These are phyloP conservation scores for Troides oblongomaculatus DNA, from an alignment of 2,888 invertebrate genomes.

Conservation along the genomic window DNA sequence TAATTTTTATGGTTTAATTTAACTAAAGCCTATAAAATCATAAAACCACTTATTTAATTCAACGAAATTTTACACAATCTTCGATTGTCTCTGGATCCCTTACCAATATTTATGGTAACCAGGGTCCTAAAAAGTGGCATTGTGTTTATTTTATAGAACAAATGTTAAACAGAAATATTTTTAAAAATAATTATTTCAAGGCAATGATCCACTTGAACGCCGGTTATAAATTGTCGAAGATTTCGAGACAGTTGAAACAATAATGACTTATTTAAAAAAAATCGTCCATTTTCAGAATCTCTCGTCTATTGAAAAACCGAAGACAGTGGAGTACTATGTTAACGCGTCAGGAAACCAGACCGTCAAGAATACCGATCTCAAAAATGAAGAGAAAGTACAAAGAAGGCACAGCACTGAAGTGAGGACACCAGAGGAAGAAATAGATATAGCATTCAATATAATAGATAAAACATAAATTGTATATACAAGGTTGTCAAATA, in stretches of 20 bases:
- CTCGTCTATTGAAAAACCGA: conserved; percentile 51
- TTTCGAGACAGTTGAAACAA: background rate
- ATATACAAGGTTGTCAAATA: too few species aligned
- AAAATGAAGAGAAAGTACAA: conserved; percentile 29
- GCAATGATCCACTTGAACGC: too few species aligned
- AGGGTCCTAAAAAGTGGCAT: too few species aligned
- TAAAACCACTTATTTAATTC: too few species aligned
- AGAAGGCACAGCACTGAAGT: conserved; percentile 37
- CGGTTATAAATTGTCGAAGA: background rate
- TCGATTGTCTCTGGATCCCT: too few species aligned
- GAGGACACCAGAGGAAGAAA: conserved; percentile 68
- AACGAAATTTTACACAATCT: too few species aligned
- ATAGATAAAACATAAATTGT: conserved; percentile 59
- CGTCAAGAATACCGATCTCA: conserved; percentile 34
- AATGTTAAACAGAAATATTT: too few species aligned
- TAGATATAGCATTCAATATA: conserved; percentile 68
- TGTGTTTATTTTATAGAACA: too few species aligned
- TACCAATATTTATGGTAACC: too few species aligned
- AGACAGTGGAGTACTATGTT: conserved; percentile 59
- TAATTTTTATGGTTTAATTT: too few species aligned
- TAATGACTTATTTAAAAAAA: background rate
- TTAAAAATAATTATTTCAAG: too few species aligned
- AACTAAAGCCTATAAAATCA: too few species aligned
- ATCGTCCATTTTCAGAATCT: conserved; percentile 44
- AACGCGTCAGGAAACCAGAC: conserved; percentile 34